phyloP scores from a whole-genome alignment of 2,113 vertebrate genomes.

The Noturus placidus region DNA sequence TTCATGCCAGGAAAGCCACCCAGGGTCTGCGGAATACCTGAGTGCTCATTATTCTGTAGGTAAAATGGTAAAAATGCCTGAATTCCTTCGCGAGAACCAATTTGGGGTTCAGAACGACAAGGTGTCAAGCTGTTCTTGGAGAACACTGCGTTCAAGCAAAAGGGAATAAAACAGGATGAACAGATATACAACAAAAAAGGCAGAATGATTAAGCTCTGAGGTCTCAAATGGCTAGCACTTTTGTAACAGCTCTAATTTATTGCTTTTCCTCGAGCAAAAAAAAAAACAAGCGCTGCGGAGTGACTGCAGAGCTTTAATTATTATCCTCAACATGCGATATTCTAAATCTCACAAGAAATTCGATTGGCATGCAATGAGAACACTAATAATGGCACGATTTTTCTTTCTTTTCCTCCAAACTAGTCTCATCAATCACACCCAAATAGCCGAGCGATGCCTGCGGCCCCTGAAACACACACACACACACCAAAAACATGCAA shows the following conservation, averaged over 20 bases:
- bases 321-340: conserved; percentile 53
- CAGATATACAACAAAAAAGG: neutral
- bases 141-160: neutral
- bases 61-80: neutral
- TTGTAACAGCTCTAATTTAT: neutral
- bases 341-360: conserved; percentile 67
- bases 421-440: conserved; percentile 57
- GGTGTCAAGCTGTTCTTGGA: neutral
- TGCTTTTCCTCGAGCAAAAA: neutral
- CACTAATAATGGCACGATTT: conserved; percentile 62
- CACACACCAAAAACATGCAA: neutral
- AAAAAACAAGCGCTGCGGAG: conserved; percentile 1
- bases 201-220: conserved; percentile 11
- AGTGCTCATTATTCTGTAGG: conserved; percentile 31
- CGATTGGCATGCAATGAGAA: conserved; percentile 63
- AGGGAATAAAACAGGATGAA: conserved; percentile 11
- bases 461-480: conserved; percentile 3
- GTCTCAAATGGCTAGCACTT: neutral
- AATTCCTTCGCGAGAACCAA: conserved; percentile 19
- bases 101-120: conserved; percentile 6
- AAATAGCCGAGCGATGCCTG: conserved; percentile 46
- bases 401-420: conserved; percentile 39
- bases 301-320: conserved; percentile 34
- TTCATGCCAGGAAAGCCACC: conserved; percentile 17
- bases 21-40: conserved; percentile 13